A percentile compares a stretch with the other conserved stretches of the same genome.
Conservation (phyloP, 30 jellyfish, hydroid and myxozoan species). For the Pelagia noctiluca region DNA sequence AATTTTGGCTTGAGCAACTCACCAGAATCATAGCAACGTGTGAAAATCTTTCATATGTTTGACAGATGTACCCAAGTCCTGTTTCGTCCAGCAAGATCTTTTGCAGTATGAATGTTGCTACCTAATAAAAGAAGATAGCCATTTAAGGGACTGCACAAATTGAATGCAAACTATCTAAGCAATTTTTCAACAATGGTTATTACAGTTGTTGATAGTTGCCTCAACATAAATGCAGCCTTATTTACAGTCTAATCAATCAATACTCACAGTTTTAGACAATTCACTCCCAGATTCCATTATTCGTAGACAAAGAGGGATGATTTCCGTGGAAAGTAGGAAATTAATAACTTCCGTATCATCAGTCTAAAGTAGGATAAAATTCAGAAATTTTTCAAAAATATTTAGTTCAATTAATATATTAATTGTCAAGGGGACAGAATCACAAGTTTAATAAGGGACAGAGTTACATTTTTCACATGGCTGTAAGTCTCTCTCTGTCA, state of each 20-base stretch:
- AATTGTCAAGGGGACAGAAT: too few relatives aligned
- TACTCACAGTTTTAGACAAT: slow-evolving; percentile 93
- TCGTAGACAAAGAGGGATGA: slow-evolving; percentile 92
- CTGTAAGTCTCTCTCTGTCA: too few relatives aligned
- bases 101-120: slow-evolving; percentile 94
- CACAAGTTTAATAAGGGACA: too few relatives aligned
- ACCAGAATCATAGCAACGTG: slow-evolving; percentile 99
- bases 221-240: slow-evolving; percentile 1
- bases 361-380: slow-evolving; percentile 65
- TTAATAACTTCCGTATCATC: slow-evolving; percentile 98
- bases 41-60: slow-evolving; percentile 95
- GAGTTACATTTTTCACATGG: too few relatives aligned
- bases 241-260: not conserved
- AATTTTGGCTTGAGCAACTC: not conserved
- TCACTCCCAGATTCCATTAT: slow-evolving; percentile 99
- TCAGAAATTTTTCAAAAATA: too few relatives aligned
- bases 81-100: slow-evolving; percentile 93
- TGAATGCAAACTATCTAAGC: too few relatives aligned
- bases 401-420: too few relatives aligned
- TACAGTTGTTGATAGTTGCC: too few relatives aligned
- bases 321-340: slow-evolving; percentile 90
- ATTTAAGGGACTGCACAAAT: too few relatives aligned
- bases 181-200: too few relatives aligned
- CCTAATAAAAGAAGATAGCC: too few relatives aligned
- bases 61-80: slow-evolving; percentile 95